phyloP scores from a whole-genome alignment of 2,888 invertebrate genomes.

The Holacanthella duospinosa region DNA sequence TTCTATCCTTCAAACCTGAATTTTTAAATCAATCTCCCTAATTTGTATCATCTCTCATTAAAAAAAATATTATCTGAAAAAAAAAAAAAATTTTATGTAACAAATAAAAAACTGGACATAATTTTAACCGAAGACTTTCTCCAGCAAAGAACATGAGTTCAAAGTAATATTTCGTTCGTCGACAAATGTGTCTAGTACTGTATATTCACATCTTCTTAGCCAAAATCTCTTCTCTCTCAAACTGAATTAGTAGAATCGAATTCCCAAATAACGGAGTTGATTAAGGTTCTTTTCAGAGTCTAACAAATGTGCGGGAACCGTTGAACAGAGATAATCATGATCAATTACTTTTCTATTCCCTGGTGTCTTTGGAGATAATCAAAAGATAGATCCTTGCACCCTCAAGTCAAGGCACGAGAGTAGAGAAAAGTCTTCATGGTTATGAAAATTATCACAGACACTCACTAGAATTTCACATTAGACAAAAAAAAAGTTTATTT shows the following conservation, averaged over 20 bases:
- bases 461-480: background rate
- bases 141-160: too few species aligned
- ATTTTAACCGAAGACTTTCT: too few species aligned
- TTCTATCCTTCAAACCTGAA: too few species aligned
- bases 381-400: background rate
- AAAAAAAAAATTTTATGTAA: too few species aligned
- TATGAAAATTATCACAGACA: background rate
- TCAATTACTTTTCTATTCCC: background rate
- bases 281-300: background rate
- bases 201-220: too few species aligned
- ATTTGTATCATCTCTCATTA: too few species aligned
- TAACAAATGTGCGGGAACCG: background rate
- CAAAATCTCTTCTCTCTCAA: too few species aligned
- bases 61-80: too few species aligned
- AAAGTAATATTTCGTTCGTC: background rate
- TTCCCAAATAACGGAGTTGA: background rate
- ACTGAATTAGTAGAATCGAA: background rate
- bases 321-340: conserved; percentile 1
- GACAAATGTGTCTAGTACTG: background rate
- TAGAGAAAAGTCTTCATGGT: background rate
- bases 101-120: too few species aligned
- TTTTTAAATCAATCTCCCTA: too few species aligned
- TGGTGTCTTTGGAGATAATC: background rate
- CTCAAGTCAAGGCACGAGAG: background rate
- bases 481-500: background rate